phyloP scores from a whole-genome alignment of 1,140 invertebrate species.

The Delia radicum region DNA sequence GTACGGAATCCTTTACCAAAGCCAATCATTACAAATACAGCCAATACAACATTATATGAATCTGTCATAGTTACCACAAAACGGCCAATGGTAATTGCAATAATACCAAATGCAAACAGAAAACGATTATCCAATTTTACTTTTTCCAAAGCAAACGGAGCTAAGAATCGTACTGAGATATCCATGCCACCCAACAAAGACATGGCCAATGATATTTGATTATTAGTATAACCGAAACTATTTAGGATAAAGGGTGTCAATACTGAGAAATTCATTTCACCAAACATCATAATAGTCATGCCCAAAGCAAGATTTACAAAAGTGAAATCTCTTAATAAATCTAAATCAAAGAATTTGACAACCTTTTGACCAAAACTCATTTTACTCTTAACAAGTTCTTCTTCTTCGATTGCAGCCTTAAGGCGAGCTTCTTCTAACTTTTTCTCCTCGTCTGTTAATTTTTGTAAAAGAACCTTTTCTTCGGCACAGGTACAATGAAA shows the following conservation, averaged over 20 bases:
- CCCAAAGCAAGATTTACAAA: conserved; percentile 69
- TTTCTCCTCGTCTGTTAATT: conserved; percentile 38
- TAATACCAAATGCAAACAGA: conserved; percentile 67
- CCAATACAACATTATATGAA: conserved; percentile 41
- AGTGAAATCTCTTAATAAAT: conserved; percentile 64
- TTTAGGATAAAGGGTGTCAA: conserved; percentile 68
- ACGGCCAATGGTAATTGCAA: conserved; percentile 64
- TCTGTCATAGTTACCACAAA: conserved; percentile 42
- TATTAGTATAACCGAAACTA: conserved; percentile 61
- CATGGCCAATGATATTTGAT: conserved; percentile 63
- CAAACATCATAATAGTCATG: conserved; percentile 67
- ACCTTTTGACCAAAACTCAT: conserved; percentile 59
- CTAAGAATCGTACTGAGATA: conserved; percentile 62
- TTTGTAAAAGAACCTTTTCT: conserved; percentile 40
- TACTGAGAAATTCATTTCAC: conserved; percentile 70
- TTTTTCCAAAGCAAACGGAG: conserved; percentile 64
- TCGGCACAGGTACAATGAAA: conserved; percentile 46
- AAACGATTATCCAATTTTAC: conserved; percentile 64
- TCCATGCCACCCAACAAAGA: conserved; percentile 64
- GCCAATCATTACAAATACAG: conserved; percentile 58
- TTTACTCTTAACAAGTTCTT: conserved; percentile 42
- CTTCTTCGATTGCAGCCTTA: conserved; percentile 28
- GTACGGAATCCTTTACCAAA: conserved; percentile 69
- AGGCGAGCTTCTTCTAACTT: conserved; percentile 26
- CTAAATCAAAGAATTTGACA: conserved; percentile 65